Evolutionary conservation across 2,888 invertebrate species (phyloP).

Genomic region (Cerastoderma edule): DNA sequence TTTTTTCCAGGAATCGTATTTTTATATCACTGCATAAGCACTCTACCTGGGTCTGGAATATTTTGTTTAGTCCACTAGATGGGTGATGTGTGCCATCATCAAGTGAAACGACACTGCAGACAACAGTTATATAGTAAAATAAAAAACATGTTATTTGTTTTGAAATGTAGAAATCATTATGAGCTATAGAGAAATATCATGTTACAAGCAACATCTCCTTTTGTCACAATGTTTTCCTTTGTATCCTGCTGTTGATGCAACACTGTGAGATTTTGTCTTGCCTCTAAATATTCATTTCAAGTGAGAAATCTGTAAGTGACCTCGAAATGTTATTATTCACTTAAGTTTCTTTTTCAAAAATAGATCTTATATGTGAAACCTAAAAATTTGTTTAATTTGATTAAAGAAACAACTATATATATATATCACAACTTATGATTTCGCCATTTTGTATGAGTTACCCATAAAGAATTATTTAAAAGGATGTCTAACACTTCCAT

Average conservation of each 20-base stretch:
- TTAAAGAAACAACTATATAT: no score
- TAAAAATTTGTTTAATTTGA: no score
- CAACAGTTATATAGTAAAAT: neutral
- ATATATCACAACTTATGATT: no score
- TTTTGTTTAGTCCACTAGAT: neutral
- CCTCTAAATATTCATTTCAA: no score
- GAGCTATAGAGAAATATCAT: neutral
- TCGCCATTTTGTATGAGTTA: no score
- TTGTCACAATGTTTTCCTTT: neutral
- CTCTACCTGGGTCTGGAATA: neutral
- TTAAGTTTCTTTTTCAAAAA: neutral
- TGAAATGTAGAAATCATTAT: neutral
- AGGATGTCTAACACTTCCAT: no score
- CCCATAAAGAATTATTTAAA: no score
- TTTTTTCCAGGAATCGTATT: neutral
- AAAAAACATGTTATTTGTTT: neutral
- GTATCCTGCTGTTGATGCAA: no score
- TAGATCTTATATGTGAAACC: no score
- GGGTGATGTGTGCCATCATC: neutral
- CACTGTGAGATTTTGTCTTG: no score
- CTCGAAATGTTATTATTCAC: neutral
- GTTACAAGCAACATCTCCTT: constrained; percentile 2
- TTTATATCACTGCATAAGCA: neutral
- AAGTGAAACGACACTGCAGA: neutral
- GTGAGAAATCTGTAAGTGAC: no score